phyloP scores from a whole-genome alignment of 2,888 invertebrate genomes.

The Terebella lapidaria region DNA sequence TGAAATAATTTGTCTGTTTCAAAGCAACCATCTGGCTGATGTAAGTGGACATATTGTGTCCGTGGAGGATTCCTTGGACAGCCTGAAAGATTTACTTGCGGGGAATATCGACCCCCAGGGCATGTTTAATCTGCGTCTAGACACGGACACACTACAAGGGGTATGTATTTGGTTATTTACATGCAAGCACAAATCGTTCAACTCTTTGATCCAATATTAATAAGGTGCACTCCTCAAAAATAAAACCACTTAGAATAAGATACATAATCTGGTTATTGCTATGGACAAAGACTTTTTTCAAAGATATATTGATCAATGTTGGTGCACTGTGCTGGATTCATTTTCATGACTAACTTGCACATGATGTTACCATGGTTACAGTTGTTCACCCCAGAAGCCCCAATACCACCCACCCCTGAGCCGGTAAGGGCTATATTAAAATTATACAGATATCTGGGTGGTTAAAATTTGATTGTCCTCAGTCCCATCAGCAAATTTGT shows the following conservation, averaged over 20 bases:
- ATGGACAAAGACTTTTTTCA: no score
- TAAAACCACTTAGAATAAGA: no score
- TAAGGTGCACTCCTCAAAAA: no score
- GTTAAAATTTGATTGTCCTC: background rate
- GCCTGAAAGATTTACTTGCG: background rate
- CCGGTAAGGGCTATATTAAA: background rate
- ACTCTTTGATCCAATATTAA: no score
- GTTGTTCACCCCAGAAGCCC: background rate
- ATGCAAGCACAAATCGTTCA: no score
- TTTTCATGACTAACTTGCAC: background rate
- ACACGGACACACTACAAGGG: background rate
- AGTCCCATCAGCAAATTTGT: background rate
- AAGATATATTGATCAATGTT: no score
- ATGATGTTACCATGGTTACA: background rate
- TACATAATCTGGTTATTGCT: no score
- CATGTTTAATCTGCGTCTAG: background rate
- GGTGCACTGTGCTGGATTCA: background rate
- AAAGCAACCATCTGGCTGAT: no score
- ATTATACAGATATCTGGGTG: background rate
- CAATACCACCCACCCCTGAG: background rate
- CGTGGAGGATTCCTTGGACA: background rate
- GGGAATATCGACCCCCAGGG: background rate
- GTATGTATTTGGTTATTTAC: no score
- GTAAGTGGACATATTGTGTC: background rate
- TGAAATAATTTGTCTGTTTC: no score